Percentiles rank a stretch among this genome's conserved stretches.
These are phyloP conservation scores for Drosophila dives DNA, from an alignment of 2,888 invertebrate genomes.

Conservation along the genomic window DNA sequence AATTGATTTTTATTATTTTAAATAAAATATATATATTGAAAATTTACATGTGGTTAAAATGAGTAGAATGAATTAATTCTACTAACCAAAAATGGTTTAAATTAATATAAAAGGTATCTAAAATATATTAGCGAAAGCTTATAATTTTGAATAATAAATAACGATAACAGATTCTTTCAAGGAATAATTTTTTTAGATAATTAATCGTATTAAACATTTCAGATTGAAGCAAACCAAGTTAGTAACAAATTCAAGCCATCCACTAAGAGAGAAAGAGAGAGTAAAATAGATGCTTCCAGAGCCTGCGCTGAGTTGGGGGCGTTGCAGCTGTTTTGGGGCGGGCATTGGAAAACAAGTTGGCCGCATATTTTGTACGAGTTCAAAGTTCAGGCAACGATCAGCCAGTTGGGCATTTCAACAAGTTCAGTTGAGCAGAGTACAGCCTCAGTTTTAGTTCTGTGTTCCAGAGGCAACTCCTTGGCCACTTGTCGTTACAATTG, in stretches of 20 bases:
- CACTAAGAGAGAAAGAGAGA: constrained; percentile 30
- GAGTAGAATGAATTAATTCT: not conserved
- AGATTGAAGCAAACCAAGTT: not conserved
- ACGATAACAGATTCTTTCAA: not conserved
- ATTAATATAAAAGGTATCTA: not conserved
- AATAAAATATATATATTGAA: not conserved
- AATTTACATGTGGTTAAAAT: not conserved
- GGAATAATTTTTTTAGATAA: not conserved
- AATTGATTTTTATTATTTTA: not conserved
- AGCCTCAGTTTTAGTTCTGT: constrained; percentile 36
- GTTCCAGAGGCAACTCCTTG: constrained; percentile 54
- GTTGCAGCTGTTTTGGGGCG: constrained; percentile 70
- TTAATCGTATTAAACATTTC: not conserved
- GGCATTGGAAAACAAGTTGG: constrained; percentile 70
- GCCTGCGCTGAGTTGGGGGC: constrained; percentile 64
- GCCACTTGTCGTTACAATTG: constrained; percentile 75
- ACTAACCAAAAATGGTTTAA: not conserved
- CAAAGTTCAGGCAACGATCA: constrained; percentile 70
- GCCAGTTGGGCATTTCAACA: constrained; percentile 55
- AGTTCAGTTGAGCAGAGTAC: constrained; percentile 48
- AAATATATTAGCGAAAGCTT: not conserved
- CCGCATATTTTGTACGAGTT: constrained; percentile 76
- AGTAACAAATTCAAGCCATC: not conserved
- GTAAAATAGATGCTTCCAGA: constrained; percentile 43
- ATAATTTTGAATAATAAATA: not conserved